Percentiles rank a stretch among this genome's conserved stretches.
phyloP scores from a whole-genome alignment of 2,888 invertebrate genomes.

The Drosophila stalkeri region DNA sequence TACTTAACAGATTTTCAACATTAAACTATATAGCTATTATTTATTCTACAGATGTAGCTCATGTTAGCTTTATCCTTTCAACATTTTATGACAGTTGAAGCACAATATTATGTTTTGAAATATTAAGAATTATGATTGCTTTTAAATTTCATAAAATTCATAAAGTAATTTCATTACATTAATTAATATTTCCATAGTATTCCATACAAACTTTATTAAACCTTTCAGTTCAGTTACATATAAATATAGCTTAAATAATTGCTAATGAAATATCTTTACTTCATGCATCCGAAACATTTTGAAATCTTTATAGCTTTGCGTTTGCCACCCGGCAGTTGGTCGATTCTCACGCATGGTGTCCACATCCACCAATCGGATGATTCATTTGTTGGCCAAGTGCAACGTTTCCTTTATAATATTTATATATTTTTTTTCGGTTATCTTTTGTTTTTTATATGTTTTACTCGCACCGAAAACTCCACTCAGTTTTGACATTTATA shows the following conservation, averaged over 20 bases:
- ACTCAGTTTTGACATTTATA: slow-evolving; percentile 83
- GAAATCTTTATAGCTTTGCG: background rate
- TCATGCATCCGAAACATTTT: background rate
- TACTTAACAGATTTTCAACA: too few relatives aligned
- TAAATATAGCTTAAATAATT: background rate
- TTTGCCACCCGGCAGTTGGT: slow-evolving; percentile 57
- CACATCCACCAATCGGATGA: slow-evolving; percentile 47
- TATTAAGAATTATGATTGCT: too few relatives aligned
- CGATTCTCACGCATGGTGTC: slow-evolving; percentile 55
- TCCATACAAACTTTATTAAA: background rate
- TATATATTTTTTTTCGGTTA: slow-evolving; percentile 6
- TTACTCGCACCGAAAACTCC: slow-evolving; percentile 66
- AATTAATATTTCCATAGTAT: background rate
- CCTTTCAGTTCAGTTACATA: background rate
- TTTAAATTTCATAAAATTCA: too few relatives aligned
- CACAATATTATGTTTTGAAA: background rate
- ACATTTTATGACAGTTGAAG: background rate
- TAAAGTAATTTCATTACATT: background rate
- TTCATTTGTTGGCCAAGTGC: slow-evolving; percentile 63
- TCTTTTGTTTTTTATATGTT: slow-evolving; percentile 37
- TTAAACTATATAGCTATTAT: too few relatives aligned
- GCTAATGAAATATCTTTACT: background rate
- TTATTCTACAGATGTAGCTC: too few relatives aligned
- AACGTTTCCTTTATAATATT: slow-evolving; percentile 32
- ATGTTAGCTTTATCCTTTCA: background rate